Base-by-base conservation (phyloP, 1,140 invertebrate species). In the Agrypnia vestita region DNA sequence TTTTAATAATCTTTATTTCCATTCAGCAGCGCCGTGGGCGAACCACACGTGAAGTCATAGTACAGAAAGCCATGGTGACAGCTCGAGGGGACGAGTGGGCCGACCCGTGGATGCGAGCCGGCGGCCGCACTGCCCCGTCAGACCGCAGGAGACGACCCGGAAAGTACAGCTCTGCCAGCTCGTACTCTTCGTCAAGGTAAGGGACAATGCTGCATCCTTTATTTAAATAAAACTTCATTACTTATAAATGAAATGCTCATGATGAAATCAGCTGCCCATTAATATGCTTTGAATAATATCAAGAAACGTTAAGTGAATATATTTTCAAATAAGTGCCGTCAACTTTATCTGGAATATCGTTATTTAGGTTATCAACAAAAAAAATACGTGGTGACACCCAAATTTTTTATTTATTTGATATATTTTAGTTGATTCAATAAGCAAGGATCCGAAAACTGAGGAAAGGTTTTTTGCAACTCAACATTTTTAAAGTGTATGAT, bases 91-190 rank as follows among this genome's bases (percentile, higher is more conserved):
- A 97, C 85, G 96, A 97, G 85, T 98, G 96, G 96, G 94, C 94
- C 21, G 97, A 98, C 90, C 96, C 97, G 0, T 98, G 97, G 97
- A 96, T 96, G 95, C 86, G 92, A 44, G 90, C 90, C 44, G 87
- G 90, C 0, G 76, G 72, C 13, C 51, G 49, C 6, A 12, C 49
- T 15, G 19, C 62, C 56, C 49, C 73, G 10, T 72, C 55, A 12
- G 44, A 44, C 15, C 19, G 78, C 9, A 74, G 8, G 3, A 17
- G 25, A 44, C 62, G 67, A 55, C 35, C 46, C 12, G 51, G 51
- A 12, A 56, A 80, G 59, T 94, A 95, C 74, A 95, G 94, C 64
- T 95, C 95, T 13, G 94, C 94, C 55, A 95, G 94, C 67, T 94
- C 93, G 7, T 94, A 94, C 85, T 93, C 93, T 4, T 93, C 93